Evolutionary conservation across 2,888 invertebrate species (phyloP).

Genomic region (Pollenia angustigena): DNA sequence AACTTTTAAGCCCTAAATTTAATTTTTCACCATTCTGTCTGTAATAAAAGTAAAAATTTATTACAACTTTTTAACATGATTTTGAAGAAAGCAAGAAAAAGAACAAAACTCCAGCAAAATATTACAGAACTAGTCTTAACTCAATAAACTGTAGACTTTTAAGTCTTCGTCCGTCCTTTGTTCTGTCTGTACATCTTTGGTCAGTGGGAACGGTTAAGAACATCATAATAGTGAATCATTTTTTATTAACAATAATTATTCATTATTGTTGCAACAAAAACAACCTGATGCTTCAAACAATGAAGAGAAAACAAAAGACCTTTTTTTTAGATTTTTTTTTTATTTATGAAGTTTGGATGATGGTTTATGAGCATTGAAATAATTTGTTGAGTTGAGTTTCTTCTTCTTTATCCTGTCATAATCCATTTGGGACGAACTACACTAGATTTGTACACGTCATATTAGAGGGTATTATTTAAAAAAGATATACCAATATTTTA

Average conservation of each 20-base stretch:
- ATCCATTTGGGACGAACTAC: too few relatives aligned
- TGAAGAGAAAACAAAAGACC: neutral
- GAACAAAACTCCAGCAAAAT: neutral
- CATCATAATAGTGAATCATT: constrained; percentile 49
- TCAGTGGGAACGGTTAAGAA: neutral
- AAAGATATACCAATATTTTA: too few relatives aligned
- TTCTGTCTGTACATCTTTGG: neutral
- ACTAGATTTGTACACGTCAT: too few relatives aligned
- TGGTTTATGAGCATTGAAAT: constrained; percentile 14
- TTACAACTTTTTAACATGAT: constrained; percentile 38
- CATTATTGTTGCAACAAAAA: constrained; percentile 49
- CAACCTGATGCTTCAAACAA: neutral
- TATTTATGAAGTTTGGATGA: constrained; percentile 32
- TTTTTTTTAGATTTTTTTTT: neutral
- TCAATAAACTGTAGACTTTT: neutral
- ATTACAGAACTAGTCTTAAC: constrained; percentile 10
- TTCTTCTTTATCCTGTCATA: too few relatives aligned
- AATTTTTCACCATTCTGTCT: constrained; percentile 26
- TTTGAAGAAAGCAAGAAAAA: neutral
- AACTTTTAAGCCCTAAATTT: constrained; percentile 42
- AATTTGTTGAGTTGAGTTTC: neutral
- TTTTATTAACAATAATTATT: constrained; percentile 68
- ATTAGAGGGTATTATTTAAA: too few relatives aligned
- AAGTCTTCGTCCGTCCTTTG: neutral
- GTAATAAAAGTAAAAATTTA: constrained; percentile 32